Conservation (phyloP, 2,113 vertebrate species). For the Neogale vison region DNA sequence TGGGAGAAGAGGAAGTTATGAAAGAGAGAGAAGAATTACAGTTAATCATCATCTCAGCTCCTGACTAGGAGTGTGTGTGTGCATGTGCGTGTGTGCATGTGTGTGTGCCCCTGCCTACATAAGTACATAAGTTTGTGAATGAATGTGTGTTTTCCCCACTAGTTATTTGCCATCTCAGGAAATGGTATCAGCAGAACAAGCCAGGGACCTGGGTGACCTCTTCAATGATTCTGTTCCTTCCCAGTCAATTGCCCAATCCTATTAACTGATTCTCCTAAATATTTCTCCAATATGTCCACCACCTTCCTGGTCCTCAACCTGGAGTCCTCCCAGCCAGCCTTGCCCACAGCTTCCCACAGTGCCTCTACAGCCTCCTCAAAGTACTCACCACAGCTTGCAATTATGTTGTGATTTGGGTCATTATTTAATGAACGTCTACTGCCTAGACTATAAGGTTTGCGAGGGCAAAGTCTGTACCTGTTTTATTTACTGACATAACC, state of each 20-base stretch:
- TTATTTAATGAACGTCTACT: background rate
- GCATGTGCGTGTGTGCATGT: no score
- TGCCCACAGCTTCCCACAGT: background rate
- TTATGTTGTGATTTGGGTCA: background rate
- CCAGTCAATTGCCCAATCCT: background rate
- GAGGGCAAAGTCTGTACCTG: background rate
- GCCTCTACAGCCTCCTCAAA: background rate
- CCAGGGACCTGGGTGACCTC: background rate
- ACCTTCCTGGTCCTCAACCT: background rate
- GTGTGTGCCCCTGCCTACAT: no score
- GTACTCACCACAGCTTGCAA: background rate
- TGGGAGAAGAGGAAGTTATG: background rate
- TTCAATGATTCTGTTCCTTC: background rate
- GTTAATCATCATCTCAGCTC: background rate
- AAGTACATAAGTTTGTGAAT: background rate
- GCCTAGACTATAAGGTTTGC: background rate
- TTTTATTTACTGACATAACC: background rate
- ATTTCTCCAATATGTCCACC: background rate
- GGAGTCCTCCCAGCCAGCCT: background rate
- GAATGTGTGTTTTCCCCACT: background rate
- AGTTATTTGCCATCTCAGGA: background rate
- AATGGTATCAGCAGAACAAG: background rate
- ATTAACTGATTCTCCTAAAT: background rate
- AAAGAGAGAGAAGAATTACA: background rate
- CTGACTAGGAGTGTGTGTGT: background rate